Percentiles rank a stretch among this genome's conserved stretches.
Evolutionary conservation across 1,140 invertebrate genomes (phyloP).

Genomic region (Sitodiplosis mosellana): DNA sequence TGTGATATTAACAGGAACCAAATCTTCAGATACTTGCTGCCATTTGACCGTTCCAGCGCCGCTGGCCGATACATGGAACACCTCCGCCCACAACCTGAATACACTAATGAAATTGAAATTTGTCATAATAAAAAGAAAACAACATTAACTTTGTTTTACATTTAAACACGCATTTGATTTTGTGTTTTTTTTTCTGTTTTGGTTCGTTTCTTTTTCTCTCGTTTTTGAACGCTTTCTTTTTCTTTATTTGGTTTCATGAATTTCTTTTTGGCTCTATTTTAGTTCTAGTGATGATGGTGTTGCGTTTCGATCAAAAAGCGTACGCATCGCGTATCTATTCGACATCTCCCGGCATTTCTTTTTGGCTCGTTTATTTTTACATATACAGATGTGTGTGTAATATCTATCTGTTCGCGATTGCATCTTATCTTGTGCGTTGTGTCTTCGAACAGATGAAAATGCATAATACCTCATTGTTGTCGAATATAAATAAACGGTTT

Average conservation of each 20-base stretch:
- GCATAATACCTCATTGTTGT: too few relatives aligned
- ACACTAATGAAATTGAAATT: conserved; percentile 19
- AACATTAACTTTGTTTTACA: conserved; percentile 5
- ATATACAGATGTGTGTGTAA: too few relatives aligned
- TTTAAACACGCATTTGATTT: not conserved
- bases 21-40: conserved; percentile 93
- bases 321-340: too few relatives aligned
- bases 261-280: not conserved
- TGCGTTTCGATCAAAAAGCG: too few relatives aligned
- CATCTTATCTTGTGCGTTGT: too few relatives aligned
- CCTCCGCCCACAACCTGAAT: conserved; percentile 86
- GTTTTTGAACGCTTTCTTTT: conserved; percentile 2
- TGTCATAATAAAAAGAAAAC: conserved; percentile 11
- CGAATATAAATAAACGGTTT: too few relatives aligned
- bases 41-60: conserved; percentile 80
- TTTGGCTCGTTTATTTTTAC: too few relatives aligned
- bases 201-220: conserved; percentile 6
- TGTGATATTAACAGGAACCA: conserved; percentile 93
- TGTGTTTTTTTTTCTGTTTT: not conserved
- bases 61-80: conserved; percentile 85
- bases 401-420: too few relatives aligned
- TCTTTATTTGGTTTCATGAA: not conserved
- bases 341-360: too few relatives aligned
- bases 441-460: too few relatives aligned
- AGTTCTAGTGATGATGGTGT: too few relatives aligned